These are phyloP conservation scores for Daphoenositta chrysoptera DNA, from an alignment of 2,113 vertebrate species.

Conservation along the genomic window DNA sequence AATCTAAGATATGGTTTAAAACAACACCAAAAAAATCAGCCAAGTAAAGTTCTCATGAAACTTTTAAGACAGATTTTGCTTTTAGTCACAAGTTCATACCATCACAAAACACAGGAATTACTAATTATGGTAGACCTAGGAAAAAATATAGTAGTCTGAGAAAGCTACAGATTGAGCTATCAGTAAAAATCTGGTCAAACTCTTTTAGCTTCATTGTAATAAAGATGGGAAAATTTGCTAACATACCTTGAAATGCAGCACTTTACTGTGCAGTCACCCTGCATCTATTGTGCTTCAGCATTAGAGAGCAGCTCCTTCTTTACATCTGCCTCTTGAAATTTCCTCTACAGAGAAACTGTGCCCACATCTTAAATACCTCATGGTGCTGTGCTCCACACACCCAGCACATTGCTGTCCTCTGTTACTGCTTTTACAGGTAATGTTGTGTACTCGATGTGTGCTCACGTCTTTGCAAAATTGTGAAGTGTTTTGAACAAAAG, in stretches of 20 bases:
- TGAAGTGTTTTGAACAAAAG: background rate
- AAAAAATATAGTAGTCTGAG: background rate
- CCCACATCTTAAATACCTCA: background rate
- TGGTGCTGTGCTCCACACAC: background rate
- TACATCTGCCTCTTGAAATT: background rate
- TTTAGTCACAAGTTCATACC: background rate
- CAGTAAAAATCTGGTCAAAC: background rate
- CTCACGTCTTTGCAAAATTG: background rate
- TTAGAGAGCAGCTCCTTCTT: background rate
- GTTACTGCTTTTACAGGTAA: accelerated
- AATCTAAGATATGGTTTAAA: background rate
- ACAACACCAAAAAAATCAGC: background rate
- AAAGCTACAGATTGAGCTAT: background rate
- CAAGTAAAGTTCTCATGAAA: background rate
- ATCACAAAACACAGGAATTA: background rate
- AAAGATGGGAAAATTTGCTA: background rate
- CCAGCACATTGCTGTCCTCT: background rate
- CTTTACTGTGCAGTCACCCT: background rate
- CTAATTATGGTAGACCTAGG: background rate
- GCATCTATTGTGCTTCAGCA: background rate
- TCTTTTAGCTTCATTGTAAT: background rate
- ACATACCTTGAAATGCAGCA: accelerated
- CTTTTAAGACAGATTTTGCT: background rate
- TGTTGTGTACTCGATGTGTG: accelerated
- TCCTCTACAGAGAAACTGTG: background rate